Evolutionary conservation across 2,888 invertebrate genomes (phyloP).

Genomic region (Dorcus parallelipipedus): DNA sequence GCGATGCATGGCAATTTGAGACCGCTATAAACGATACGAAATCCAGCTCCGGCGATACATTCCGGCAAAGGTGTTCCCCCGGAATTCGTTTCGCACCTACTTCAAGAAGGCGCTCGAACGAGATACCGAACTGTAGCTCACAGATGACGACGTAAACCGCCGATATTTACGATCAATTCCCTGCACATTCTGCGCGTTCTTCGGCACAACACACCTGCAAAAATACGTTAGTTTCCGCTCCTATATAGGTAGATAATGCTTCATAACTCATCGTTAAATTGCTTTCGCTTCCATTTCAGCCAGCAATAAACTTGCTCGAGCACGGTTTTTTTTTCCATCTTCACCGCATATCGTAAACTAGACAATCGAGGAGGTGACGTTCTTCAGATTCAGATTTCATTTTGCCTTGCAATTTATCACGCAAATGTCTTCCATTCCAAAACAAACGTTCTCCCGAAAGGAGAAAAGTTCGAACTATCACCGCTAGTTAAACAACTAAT

Average conservation of each 20-base stretch:
- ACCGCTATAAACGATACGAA: not conserved
- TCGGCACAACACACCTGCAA: constrained; percentile 46
- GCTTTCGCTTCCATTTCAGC: constrained; percentile 49
- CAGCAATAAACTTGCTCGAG: constrained; percentile 46
- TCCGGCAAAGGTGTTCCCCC: not conserved
- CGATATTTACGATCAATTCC: constrained; percentile 50
- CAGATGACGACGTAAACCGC: constrained; percentile 50
- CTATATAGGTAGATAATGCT: constrained; percentile 49
- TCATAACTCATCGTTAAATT: constrained; percentile 49
- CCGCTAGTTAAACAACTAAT: too few species aligned
- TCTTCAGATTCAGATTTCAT: constrained; percentile 8
- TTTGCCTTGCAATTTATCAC: not conserved
- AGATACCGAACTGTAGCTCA: constrained; percentile 38
- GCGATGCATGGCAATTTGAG: not conserved
- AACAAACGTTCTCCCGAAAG: too few species aligned
- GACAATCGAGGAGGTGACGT: constrained; percentile 34
- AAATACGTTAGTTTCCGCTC: constrained; percentile 47
- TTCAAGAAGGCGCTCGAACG: not conserved
- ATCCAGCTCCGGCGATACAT: not conserved
- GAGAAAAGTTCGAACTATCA: too few species aligned
- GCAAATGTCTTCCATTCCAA: too few species aligned
- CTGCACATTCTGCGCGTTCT: constrained; percentile 41
- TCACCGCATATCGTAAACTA: constrained; percentile 41
- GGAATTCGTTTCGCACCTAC: not conserved
- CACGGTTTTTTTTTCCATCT: constrained; percentile 35